Evolutionary conservation across 2,888 invertebrate genomes (phyloP), one percentile per base, ranked within the genome.

Genomic region (Heteropelma amictum): DNA sequence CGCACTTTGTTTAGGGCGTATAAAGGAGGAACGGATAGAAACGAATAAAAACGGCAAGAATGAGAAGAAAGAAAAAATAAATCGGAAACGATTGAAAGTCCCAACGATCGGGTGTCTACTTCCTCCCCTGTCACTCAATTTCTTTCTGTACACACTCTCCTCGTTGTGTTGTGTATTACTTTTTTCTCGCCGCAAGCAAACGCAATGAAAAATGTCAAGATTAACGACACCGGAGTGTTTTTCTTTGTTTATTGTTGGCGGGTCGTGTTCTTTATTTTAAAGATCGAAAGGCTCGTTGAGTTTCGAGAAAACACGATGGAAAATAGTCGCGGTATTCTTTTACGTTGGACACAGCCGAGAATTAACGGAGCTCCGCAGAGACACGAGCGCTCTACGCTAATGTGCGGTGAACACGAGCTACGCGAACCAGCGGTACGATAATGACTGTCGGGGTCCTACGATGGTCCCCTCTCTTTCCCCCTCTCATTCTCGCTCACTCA

Each of bases 371-470:
- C 65, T 60, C 60, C 45, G n/a, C n/a, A 54, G 26, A 53, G 63
- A 58, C 58, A 53, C 49, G 58, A 69, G 58, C 38, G 63, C 45
- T 33, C 65, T 35, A 47, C 45, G 45, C n/a, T n/a, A 54, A 53
- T 35, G 65, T 54, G 65, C 1, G 38, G 14, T 14, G 26, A 49
- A 60, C 51, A 68, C 68, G 40, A 60, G 58, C 68, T 60, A 58
- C 68, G 60, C 49, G 68, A 3, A 14, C 38, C n/a, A 14, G 68
- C 71, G 76, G 68, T 68, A 76, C 76, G 71, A 72, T 72, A 76
- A 76, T 72, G 67, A 75, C 75, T 71, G 73, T 58, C 42, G 72
- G 76, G n/a, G 71, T 67, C 72, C 71, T 58, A 42, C 58, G 54
- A 68, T 63, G 70, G 75, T 54, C 60, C 75, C 71, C 67, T 38